A percentile compares a stretch with the other conserved stretches of the same genome.
These are phyloP conservation scores for Butorides virescens DNA, from an alignment of 2,113 vertebrate genomes.

Conservation along the genomic window DNA sequence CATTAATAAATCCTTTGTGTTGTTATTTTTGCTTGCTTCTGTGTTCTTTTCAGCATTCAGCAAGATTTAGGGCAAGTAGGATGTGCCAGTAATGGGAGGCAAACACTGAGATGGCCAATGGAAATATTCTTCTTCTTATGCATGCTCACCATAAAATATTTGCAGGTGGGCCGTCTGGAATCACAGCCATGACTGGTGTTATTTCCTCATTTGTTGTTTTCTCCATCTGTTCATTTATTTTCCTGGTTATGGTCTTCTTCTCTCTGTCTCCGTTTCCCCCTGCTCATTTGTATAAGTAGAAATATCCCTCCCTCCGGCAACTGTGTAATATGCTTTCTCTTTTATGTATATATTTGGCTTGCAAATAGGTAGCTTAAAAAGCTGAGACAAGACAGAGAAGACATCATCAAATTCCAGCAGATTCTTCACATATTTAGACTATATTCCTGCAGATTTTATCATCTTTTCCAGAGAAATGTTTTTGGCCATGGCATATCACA, in stretches of 20 bases:
- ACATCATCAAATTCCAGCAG: slow-evolving; percentile 29
- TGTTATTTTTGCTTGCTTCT: slow-evolving; percentile 28
- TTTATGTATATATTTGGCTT: slow-evolving; percentile 67
- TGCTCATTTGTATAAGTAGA: slow-evolving; percentile 60
- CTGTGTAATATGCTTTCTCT: slow-evolving; percentile 51
- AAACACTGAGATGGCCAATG: slow-evolving; percentile 33
- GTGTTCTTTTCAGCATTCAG: neutral
- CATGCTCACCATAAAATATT: slow-evolving; percentile 22
- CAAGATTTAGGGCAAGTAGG: slow-evolving; percentile 26
- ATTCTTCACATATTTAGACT: neutral
- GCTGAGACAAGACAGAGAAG: slow-evolving; percentile 20
- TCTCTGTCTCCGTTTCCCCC: slow-evolving; percentile 21
- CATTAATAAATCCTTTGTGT: slow-evolving; percentile 1
- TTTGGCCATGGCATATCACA: neutral
- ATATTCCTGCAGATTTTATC: neutral
- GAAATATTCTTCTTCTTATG: slow-evolving; percentile 38
- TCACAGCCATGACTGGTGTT: slow-evolving; percentile 65
- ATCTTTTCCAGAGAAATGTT: neutral
- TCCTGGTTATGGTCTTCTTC: slow-evolving; percentile 45
- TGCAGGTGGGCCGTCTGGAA: slow-evolving; percentile 63
- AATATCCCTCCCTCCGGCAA: slow-evolving; percentile 63
- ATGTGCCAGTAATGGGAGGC: slow-evolving; percentile 12
- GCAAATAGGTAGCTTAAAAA: slow-evolving; percentile 59
- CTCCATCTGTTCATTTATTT: slow-evolving; percentile 70
- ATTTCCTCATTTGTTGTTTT: slow-evolving; percentile 60